Evolutionary conservation across 2,113 vertebrate species (phyloP), one percentile per base, ranked within the genome.

Genomic region (Ceratotherium simum): DNA sequence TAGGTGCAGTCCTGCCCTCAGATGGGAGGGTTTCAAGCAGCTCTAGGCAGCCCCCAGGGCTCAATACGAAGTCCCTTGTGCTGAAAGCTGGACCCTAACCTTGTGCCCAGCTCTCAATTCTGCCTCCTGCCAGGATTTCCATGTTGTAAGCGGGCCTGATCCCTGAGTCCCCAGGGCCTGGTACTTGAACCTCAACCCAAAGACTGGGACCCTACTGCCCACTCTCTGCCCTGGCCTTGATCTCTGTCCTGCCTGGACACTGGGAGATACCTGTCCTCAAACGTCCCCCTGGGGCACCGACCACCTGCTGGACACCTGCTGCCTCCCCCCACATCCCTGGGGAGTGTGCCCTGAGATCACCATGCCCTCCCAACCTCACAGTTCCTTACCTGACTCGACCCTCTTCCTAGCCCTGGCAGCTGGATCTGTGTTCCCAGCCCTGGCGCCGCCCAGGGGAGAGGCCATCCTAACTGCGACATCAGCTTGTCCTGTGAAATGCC

Each of bases 181-280:
- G 18, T 42, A 60, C 80, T 88, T 64, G 54, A 97, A 56, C 89
- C 51, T 46, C 79, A 69, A 36, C 65, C 56, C 60, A 58, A 73
- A 97, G 25, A 25, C 12, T 33, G 42, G 46, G 54, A 31, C 25
- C 42, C 29, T 86, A 29, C 20, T 79, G 60, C 48, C 80, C 72
- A 5, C 13, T 6, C 25, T 83, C 27, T 36, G 58, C 79, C 90
- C 58, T 82, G 51, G 29, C 29, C 90, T 86, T 91, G 36, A 78
- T 39, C 42, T 96, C 51, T 83, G 75, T 90, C 72, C 73, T 89
- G n/a, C 64, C 86, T 79, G 72, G 85, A 85, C 7, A n/a, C 69
- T 25, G 51, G 25, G 18, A 62, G 39, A 78, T 31, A 56, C 29
- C 39, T 86, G 85, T 90, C 78, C 91, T 72, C 42, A 85, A 91